Evolutionary conservation across 2,113 vertebrate species (phyloP).

Genomic region (Rafetus swinhoei): DNA sequence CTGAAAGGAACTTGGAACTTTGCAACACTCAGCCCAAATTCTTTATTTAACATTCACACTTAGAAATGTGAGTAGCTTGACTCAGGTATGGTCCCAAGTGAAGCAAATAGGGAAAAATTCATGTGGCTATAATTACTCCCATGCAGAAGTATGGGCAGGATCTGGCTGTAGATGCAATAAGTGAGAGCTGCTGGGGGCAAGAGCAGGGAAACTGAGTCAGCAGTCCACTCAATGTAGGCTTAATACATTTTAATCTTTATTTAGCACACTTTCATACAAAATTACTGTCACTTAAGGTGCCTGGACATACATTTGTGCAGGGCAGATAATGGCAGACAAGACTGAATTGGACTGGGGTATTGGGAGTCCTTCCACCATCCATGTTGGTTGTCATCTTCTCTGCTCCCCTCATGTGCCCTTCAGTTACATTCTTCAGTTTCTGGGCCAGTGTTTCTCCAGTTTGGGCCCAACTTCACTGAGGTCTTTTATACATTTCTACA

Average conservation of each 20-base stretch:
- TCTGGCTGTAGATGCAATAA: background rate
- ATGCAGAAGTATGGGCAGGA: background rate
- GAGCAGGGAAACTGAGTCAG: background rate
- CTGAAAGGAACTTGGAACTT: no score
- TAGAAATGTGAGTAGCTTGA: fast-evolving
- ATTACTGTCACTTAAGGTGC: background rate
- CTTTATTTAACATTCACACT: fast-evolving
- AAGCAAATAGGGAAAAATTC: fast-evolving
- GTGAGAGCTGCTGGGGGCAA: background rate
- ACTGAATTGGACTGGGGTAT: no score
- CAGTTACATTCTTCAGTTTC: background rate
- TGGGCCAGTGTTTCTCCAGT: background rate
- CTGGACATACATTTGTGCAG: background rate
- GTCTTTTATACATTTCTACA: background rate
- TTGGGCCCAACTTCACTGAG: background rate
- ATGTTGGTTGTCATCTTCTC: background rate
- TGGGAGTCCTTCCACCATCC: background rate
- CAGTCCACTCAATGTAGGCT: background rate
- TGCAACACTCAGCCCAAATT: background rate
- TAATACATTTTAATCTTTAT: background rate
- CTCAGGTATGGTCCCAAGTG: background rate
- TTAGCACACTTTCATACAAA: background rate
- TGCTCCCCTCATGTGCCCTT: background rate
- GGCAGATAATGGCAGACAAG: background rate
- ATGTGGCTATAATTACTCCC: background rate